Evolutionary conservation across 2,113 vertebrate genomes (phyloP).

Genomic region (Chlamydotis undulata): DNA sequence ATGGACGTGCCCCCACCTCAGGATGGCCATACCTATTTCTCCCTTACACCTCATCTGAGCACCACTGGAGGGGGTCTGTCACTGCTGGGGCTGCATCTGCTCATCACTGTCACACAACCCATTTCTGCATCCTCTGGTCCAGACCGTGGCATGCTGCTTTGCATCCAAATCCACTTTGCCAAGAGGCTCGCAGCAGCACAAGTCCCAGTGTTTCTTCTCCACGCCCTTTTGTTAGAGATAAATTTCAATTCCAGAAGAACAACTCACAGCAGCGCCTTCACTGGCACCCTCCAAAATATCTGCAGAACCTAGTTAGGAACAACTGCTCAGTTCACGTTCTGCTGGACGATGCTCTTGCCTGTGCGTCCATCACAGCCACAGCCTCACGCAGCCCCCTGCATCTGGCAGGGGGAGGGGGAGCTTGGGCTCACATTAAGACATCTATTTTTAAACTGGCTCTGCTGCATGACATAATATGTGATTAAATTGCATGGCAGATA

Average conservation of each 20-base stretch:
- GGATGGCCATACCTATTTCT: neutral
- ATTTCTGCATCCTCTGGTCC: neutral
- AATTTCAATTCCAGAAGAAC: neutral
- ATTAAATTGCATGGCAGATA: neutral
- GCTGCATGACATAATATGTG: neutral
- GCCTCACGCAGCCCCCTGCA: neutral
- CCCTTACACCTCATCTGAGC: neutral
- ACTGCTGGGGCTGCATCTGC: neutral
- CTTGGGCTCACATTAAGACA: neutral
- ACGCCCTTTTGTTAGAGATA: neutral
- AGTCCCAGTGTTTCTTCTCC: neutral
- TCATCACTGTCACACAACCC: neutral
- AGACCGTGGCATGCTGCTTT: neutral
- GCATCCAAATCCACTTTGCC: neutral
- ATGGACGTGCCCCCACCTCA: neutral
- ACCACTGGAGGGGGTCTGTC: neutral
- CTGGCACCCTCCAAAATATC: neutral
- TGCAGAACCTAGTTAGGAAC: neutral
- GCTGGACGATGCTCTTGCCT: neutral
- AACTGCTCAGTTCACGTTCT: neutral
- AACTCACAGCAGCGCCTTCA: neutral
- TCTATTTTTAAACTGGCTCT: neutral
- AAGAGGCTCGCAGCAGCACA: neutral
- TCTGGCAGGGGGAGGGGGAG: fast-evolving
- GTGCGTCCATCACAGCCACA: fast-evolving